Conservation (phyloP, 2,888 invertebrate genomes). For the Stenotaenia linearis region DNA sequence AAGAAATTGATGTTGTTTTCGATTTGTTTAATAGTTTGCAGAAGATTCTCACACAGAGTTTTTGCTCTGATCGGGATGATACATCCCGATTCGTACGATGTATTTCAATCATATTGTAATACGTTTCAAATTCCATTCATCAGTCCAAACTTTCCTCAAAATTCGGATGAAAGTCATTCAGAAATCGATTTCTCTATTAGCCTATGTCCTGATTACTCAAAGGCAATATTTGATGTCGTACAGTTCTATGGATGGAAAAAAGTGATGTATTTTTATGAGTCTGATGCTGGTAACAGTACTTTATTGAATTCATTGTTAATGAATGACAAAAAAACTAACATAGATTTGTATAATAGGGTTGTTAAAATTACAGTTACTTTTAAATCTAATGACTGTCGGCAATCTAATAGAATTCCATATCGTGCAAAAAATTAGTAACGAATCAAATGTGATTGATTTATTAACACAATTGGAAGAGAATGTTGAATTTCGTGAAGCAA, state of each 20-base stretch:
- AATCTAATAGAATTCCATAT: neutral
- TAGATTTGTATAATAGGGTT: neutral
- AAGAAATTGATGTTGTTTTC: neutral
- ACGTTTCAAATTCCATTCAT: constrained; percentile 93
- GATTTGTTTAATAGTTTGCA: constrained; percentile 64
- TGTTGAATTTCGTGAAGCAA: neutral
- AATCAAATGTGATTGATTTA: neutral
- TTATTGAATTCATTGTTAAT: neutral
- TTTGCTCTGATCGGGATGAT: constrained; percentile 86
- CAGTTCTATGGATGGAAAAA: constrained; percentile 84
- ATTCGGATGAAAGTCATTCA: constrained; percentile 75
- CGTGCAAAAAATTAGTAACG: neutral
- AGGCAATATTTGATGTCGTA: constrained; percentile 90
- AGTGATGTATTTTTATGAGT: constrained; percentile 84
- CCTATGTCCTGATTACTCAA: constrained; percentile 92
- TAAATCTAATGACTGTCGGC: neutral
- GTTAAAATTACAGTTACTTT: neutral
- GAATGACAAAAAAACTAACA: neutral
- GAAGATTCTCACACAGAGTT: constrained; percentile 81
- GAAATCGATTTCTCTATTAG: constrained; percentile 61
- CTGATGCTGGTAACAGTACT: constrained; percentile 71
- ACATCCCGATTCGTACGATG: constrained; percentile 86
- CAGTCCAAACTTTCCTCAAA: constrained; percentile 89
- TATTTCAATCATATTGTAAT: constrained; percentile 86
- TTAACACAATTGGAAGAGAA: neutral